Base-by-base conservation (phyloP, 2,113 vertebrate species). In the Notothenia coriiceps region DNA sequence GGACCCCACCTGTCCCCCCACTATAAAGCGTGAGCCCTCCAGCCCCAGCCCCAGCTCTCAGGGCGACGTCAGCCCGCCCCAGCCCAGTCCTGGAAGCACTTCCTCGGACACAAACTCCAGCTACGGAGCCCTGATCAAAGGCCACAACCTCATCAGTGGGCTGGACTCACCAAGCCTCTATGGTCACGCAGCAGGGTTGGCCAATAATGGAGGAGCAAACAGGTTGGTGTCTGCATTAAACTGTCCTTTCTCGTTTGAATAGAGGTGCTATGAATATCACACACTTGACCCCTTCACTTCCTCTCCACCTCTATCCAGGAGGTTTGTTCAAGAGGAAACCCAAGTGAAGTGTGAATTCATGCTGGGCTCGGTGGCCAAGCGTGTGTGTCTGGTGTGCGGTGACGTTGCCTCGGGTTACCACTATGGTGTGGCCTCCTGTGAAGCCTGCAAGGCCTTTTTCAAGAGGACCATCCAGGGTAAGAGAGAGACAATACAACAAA, bases 21-120 rank as follows among this genome's bases (percentile, higher is more conserved):
- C 97, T 84, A 97, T 99, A 95, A 99, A 99, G 96, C 96, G 97
- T 86, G 98, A 99, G 92, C 97, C 98, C 76, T 96, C 96, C 74
- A 99, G 98, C 93, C 98, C 96, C 29, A 98, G 97, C 93, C 97
- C 97, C 50, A 96, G 97, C 92, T 99, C 97, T 71, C 95, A 97
- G 95, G 96, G 97, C 82, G 97, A 99, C 89, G 76, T 82, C 61
- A 98, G 97, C 93, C 96, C 98, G 82, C 96, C 97, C 85, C 98
- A 98, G 87, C 98, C 96, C 94, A 99, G 98, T 82, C 98, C 98
- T 0, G 97, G 95, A 77, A 97, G 97, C 87, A 96, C 97, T 68
- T 98, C 97, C 18, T 99, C 98, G 0, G 98, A 98, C 94, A 97
- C 97, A 82, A 98, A 97, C 55, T 97, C 97, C 94, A 98, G 97